These are phyloP conservation scores for Toxonevra muliebris DNA, from an alignment of 2,888 invertebrate species.

Conservation along the genomic window DNA sequence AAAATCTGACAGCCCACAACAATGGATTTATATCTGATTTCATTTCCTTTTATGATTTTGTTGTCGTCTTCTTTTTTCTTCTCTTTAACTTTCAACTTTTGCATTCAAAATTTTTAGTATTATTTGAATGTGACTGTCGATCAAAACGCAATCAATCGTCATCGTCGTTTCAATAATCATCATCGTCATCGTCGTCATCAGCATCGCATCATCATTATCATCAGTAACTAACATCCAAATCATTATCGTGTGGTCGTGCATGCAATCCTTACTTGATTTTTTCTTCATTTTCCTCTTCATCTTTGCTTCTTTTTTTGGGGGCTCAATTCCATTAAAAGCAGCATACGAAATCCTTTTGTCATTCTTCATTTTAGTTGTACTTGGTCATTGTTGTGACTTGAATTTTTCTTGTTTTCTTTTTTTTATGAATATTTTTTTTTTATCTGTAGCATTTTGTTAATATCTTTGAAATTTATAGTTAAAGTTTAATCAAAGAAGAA, in stretches of 20 bases:
- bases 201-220: too few species aligned
- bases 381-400: not conserved
- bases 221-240: not conserved
- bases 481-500: too few species aligned
- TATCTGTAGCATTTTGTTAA: too few species aligned
- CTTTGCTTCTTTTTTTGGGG: too few species aligned
- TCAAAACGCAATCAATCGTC: constrained; percentile 23
- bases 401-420: not conserved
- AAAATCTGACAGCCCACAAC: constrained; percentile 35
- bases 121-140: constrained; percentile 11
- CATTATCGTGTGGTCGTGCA: too few species aligned
- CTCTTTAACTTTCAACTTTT: not conserved
- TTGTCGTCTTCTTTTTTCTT: not conserved
- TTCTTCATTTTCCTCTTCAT: not conserved
- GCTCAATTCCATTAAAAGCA: not conserved
- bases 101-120: constrained; percentile 1
- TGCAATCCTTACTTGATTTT: not conserved
- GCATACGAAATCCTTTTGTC: constrained; percentile 18
- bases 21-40: constrained; percentile 33
- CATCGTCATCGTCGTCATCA: not conserved
- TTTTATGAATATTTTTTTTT: not conserved
- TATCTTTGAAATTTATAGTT: too few species aligned
- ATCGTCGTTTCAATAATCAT: not conserved
- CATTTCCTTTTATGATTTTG: constrained; percentile 6
- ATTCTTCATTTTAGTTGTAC: not conserved